Percentiles rank a stretch among this genome's conserved stretches.
Conservation (phyloP, 2,888 invertebrate species). For the Patella pellucida region DNA sequence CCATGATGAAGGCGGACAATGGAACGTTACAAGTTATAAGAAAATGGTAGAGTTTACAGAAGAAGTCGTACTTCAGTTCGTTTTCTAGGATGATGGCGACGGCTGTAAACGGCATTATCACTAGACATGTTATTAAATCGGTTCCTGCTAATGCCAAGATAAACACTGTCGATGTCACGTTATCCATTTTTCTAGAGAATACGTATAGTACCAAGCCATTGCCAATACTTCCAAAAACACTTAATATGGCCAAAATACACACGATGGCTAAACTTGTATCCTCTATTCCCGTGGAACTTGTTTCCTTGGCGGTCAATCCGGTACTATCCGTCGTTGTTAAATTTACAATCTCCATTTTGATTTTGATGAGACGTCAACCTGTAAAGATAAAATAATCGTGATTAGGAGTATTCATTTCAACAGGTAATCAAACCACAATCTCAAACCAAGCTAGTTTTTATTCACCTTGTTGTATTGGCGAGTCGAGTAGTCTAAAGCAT, state of each 20-base stretch:
- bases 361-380: no score
- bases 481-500: no score
- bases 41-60: slow-evolving; percentile 61
- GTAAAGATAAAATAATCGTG: no score
- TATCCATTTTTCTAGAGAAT: slow-evolving; percentile 60
- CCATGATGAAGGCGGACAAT: slow-evolving; percentile 65
- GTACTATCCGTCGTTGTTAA: not conserved
- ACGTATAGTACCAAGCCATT: slow-evolving; percentile 67
- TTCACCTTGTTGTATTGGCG: no score
- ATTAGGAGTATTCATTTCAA: no score
- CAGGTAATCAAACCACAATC: no score
- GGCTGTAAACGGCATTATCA: slow-evolving; percentile 41
- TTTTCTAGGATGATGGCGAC: slow-evolving; percentile 46
- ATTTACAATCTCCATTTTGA: not conserved
- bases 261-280: slow-evolving; percentile 28
- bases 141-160: slow-evolving; percentile 48
- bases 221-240: slow-evolving; percentile 54
- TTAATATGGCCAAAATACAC: slow-evolving; percentile 37
- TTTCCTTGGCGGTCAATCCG: not conserved
- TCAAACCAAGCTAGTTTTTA: no score
- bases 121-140: slow-evolving; percentile 40
- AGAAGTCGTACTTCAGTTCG: slow-evolving; percentile 44
- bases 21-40: slow-evolving; percentile 63
- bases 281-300: not conserved
- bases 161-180: slow-evolving; percentile 55